Base-by-base conservation (phyloP, 92 coral and sea anemone genomes). In the Bergia sp. region DNA sequence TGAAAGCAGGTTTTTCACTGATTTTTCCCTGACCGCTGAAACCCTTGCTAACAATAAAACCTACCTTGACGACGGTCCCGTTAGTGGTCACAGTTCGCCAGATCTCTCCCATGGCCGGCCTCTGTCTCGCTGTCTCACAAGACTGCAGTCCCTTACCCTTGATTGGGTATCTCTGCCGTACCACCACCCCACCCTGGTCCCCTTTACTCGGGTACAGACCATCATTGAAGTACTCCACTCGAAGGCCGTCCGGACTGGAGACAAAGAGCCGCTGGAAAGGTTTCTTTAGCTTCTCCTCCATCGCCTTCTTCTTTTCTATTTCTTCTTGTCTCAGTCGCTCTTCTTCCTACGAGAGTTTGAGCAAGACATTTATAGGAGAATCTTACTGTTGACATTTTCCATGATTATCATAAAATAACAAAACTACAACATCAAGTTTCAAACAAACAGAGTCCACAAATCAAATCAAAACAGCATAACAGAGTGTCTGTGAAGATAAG, bases 191-290 rank as follows among this genome's bases (percentile, higher is more conserved):
- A 29, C 99, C 99, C 91, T 66, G 75, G 87, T 90, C 94, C 20
- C 81, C 91, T 69, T 66, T 83, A 85, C 97, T 95, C 45, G 58
- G 81, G 85, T 92, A 95, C 77, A 53, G 57, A 66, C 91, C 95
- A 44, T 96, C 97, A 65, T 95, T 96, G 20, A 93, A 90, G 82
- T 92, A 95, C 84, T 96, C 96, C 37, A 95, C 90, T 78, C 96
- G 99, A 43, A 95, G 93, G 40, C 99, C 99, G 81, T 95, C 98
- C 15, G 98, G 99, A 76, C 97, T 95, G 45, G 98, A 93, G 86
- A 94, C 92, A 90, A 91, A 96, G 77, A 95, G 85, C 88, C 90
- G 91, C 81, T 96, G 98, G 74, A 95, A 95, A 13, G 98, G 97
- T 58, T 95, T 95, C 69, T 86, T 92, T 18, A 75, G 75, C 12